These are phyloP conservation scores for Cyclargus thomasi DNA, from an alignment of 1,140 invertebrate genomes.

Conservation along the genomic window DNA sequence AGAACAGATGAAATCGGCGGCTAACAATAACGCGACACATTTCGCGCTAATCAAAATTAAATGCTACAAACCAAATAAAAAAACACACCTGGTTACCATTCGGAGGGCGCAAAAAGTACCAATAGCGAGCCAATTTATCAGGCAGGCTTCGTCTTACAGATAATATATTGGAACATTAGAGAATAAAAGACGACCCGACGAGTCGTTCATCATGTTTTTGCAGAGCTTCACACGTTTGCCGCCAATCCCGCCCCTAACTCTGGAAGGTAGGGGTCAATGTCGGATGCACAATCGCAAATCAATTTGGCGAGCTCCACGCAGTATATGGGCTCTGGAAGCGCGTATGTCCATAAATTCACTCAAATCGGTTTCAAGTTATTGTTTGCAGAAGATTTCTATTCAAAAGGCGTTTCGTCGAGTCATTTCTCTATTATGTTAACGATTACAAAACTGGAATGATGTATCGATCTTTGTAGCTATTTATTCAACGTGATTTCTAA, in stretches of 20 bases:
- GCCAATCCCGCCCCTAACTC: slow-evolving; percentile 10
- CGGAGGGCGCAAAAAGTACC: slow-evolving; percentile 30
- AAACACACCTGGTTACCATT: slow-evolving; percentile 16
- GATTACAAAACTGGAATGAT: slow-evolving; percentile 21
- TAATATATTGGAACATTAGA: slow-evolving; percentile 68
- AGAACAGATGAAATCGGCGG: not conserved
- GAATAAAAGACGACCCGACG: slow-evolving; percentile 50
- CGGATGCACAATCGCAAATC: not conserved
- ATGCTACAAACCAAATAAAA: slow-evolving; percentile 34
- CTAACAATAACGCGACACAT: slow-evolving; percentile 27
- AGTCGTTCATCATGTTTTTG: slow-evolving; percentile 52
- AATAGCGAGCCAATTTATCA: slow-evolving; percentile 57
- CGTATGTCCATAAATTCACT: slow-evolving; percentile 47
- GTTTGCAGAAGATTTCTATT: slow-evolving; percentile 38
- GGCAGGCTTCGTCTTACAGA: slow-evolving; percentile 52
- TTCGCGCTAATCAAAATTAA: slow-evolving; percentile 40
- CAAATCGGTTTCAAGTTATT: slow-evolving; percentile 47
- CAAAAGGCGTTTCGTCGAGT: slow-evolving; percentile 38
- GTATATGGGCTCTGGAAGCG: slow-evolving; percentile 37
- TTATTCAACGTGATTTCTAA: slow-evolving; percentile 14
- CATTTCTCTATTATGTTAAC: slow-evolving; percentile 37
- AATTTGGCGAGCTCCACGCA: slow-evolving; percentile 37
- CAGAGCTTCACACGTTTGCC: slow-evolving; percentile 24
- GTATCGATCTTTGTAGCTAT: slow-evolving; percentile 7
- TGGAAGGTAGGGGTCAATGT: slow-evolving; percentile 26